These are phyloP conservation scores for Drosophila parvula DNA, from an alignment of 1,140 invertebrate genomes.

Conservation along the genomic window DNA sequence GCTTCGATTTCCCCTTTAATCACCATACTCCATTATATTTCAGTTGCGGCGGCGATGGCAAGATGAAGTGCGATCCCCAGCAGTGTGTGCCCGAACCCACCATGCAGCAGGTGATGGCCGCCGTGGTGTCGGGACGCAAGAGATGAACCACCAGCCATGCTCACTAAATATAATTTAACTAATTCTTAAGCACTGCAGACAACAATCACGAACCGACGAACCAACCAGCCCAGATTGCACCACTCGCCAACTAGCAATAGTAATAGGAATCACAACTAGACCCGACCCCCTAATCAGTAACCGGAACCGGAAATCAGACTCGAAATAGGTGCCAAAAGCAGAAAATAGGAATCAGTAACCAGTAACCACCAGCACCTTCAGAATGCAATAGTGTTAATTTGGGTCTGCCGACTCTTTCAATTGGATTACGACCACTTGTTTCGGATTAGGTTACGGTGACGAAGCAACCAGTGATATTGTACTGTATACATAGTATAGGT, in stretches of 20 bases:
- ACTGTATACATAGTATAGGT: slow-evolving; percentile 84
- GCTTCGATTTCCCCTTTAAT: background rate
- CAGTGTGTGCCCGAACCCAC: slow-evolving; percentile 94
- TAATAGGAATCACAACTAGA: slow-evolving; percentile 41
- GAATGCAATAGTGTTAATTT: slow-evolving; percentile 48
- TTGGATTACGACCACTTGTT: slow-evolving; percentile 74
- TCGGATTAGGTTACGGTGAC: slow-evolving; percentile 81
- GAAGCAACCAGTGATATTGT: slow-evolving; percentile 84
- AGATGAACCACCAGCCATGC: slow-evolving; percentile 85
- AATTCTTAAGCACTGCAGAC: slow-evolving; percentile 82
- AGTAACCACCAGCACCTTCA: slow-evolving; percentile 52
- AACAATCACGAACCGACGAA: slow-evolving; percentile 74
- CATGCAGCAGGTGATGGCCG: slow-evolving; percentile 93
- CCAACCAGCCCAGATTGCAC: slow-evolving; percentile 63
- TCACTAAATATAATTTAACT: slow-evolving; percentile 83
- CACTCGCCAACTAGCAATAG: slow-evolving; percentile 57
- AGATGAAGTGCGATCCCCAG: slow-evolving; percentile 96
- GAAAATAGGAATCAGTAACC: slow-evolving; percentile 42
- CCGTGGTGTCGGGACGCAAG: slow-evolving; percentile 88
- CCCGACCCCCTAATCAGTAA: slow-evolving; percentile 2
- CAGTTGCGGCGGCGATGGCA: slow-evolving; percentile 94
- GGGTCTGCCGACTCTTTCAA: slow-evolving; percentile 62
- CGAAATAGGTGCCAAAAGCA: slow-evolving; percentile 30
- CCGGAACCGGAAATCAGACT: slow-evolving; percentile 37
- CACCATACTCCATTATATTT: slow-evolving; percentile 11